Base-by-base conservation (phyloP, 2,888 invertebrate species). In the Folsomia manolachei region DNA sequence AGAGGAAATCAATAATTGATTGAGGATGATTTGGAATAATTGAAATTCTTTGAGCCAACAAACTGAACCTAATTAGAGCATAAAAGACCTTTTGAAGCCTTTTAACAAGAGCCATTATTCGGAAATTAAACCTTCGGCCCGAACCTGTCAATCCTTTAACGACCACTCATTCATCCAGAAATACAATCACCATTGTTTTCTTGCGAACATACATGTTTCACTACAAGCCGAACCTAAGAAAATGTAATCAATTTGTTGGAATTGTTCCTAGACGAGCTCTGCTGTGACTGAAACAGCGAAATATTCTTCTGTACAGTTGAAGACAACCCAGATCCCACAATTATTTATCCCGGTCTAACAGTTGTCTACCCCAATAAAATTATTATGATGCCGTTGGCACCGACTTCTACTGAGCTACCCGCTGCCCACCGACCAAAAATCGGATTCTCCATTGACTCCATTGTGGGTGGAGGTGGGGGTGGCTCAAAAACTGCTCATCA, bases 391-490 rank as follows among this genome's bases (percentile, higher is more conserved):
- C 94, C 94, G 87, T 90, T 94, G 89, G 93, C 94, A 89, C 93
- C 93, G 88, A 93, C 93, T 85, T 92, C 93, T 87, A 91, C 93
- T 86, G 91, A 92, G 86, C 91, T 93, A 86, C 91, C 94, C 88
- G 92, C 93, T 84, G 91, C 91, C 82, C 78, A 78, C 70, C 94
- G 93, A 86, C 94, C 95, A 81, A 95, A 94, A 86, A 92, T 95
- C 84, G 95, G 94, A 82, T 95, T 95, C 84, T 94, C 93, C 83
- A 95, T 95, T 85, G 95, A 95, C 87, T 93, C 94, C 83, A 94
- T 95, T 83, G 94, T 95, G 75, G 94, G 94, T 81, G 91, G 90
- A 56, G 81, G 51, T 9, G 39, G 39, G 14, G 39, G 39, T 4
- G 51, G 65, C 14, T 63, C 63, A 1, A 26, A 62, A 1, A 66